phyloP scores from a whole-genome alignment of 2,797 vertebrate genomes.

The Sebastes miniatus region DNA sequence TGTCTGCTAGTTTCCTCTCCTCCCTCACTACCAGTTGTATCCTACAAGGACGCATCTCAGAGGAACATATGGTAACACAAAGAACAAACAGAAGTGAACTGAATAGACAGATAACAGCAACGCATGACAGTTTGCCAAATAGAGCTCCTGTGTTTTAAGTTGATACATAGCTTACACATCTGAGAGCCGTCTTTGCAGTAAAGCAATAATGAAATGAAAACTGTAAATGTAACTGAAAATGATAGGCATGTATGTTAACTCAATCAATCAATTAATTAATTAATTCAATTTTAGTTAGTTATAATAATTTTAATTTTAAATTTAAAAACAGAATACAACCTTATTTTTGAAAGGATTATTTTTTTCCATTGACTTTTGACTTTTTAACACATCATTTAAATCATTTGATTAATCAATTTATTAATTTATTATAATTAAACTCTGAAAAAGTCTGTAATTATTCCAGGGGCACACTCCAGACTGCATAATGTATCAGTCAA shows the following conservation, averaged over 20 bases:
- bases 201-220: background rate
- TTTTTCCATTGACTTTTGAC: background rate
- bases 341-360: background rate
- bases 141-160: background rate
- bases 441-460: background rate
- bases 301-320: background rate
- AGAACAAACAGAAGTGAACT: background rate
- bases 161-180: background rate
- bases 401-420: background rate
- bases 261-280: background rate
- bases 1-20: background rate
- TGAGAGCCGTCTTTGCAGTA: background rate
- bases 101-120: background rate
- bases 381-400: background rate
- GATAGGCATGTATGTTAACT: background rate
- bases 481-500: background rate
- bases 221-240: background rate
- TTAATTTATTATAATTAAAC: background rate
- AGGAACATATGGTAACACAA: background rate
- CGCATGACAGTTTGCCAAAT: background rate
- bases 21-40: background rate
- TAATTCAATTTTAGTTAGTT: background rate
- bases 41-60: background rate
- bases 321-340: background rate
- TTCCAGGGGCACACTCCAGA: background rate